A percentile compares a stretch with the other conserved stretches of the same genome.
phyloP scores from a whole-genome alignment of 2,888 invertebrate genomes.

The Dryocosmus kuriphilus region DNA sequence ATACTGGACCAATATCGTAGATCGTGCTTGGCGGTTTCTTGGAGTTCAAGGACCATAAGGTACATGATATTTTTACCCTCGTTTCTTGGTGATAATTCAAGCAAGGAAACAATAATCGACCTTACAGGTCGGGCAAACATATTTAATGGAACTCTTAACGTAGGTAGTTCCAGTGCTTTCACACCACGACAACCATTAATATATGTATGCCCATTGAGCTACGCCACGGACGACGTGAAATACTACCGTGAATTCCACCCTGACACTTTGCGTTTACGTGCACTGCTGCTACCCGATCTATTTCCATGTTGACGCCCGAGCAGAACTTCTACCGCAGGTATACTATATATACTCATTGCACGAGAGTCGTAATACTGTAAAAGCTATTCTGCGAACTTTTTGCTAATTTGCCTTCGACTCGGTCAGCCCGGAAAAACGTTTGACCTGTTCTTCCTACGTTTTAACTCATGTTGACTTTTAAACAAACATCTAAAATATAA shows the following conservation, averaged over 20 bases:
- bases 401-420: slow-evolving; percentile 28
- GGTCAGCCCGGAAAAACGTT: slow-evolving; percentile 9
- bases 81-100: slow-evolving; percentile 30
- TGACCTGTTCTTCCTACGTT: neutral
- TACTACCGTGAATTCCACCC: slow-evolving; percentile 68
- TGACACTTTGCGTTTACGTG: slow-evolving; percentile 63
- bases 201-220: slow-evolving; percentile 65
- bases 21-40: neutral
- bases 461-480: neutral
- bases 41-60: slow-evolving; percentile 33
- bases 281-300: slow-evolving; percentile 42
- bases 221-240: slow-evolving; percentile 67
- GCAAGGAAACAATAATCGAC: slow-evolving; percentile 51
- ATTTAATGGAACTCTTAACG: slow-evolving; percentile 69
- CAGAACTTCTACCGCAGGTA: slow-evolving; percentile 35
- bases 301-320: slow-evolving; percentile 54
- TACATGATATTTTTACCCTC: slow-evolving; percentile 37
- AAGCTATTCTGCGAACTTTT: slow-evolving; percentile 17
- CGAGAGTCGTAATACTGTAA: slow-evolving; percentile 22
- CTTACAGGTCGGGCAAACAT: slow-evolving; percentile 60
- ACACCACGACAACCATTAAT: slow-evolving; percentile 65
- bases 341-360: neutral
- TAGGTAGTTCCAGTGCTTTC: slow-evolving; percentile 65
- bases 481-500: neutral
- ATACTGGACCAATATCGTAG: neutral